Conservation (phyloP, 2,888 invertebrate species). For the Priapulus caudatus region DNA sequence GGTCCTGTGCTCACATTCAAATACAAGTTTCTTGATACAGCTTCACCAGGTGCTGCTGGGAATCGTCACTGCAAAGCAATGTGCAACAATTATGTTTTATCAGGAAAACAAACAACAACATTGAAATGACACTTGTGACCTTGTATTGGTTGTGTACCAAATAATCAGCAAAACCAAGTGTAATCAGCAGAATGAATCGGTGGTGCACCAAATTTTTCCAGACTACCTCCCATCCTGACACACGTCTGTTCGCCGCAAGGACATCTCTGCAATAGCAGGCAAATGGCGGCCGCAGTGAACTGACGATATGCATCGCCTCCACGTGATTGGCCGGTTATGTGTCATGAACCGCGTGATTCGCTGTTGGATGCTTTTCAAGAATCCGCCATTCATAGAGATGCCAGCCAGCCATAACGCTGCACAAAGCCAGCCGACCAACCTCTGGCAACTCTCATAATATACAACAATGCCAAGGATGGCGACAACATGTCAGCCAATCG, state of each 20-base stretch:
- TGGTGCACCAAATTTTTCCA: too few relatives aligned
- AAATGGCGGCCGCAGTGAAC: constrained; percentile 44
- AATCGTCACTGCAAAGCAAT: not conserved
- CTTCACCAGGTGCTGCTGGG: not conserved
- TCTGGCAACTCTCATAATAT: constrained; percentile 51
- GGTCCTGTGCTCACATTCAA: not conserved
- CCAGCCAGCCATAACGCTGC: constrained; percentile 52
- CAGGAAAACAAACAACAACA: too few relatives aligned
- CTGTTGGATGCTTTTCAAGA: constrained; percentile 46
- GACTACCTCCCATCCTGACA: constrained; percentile 48
- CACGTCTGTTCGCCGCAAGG: constrained; percentile 47
- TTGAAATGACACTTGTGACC: too few relatives aligned
- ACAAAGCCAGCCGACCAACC: constrained; percentile 66
- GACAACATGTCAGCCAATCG: too few relatives aligned
- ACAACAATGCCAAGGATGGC: too few relatives aligned
- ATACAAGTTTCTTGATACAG: not conserved
- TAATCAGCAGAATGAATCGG: too few relatives aligned
- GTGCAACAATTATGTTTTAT: not conserved
- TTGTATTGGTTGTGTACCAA: too few relatives aligned
- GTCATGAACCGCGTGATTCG: constrained; percentile 49
- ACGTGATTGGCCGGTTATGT: constrained; percentile 50
- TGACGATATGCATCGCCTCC: constrained; percentile 47
- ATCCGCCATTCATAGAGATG: constrained; percentile 52
- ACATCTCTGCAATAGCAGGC: constrained; percentile 47
- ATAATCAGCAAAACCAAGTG: too few relatives aligned